phyloP scores from a whole-genome alignment of 1,140 invertebrate species.

The Musca vetustissima region DNA sequence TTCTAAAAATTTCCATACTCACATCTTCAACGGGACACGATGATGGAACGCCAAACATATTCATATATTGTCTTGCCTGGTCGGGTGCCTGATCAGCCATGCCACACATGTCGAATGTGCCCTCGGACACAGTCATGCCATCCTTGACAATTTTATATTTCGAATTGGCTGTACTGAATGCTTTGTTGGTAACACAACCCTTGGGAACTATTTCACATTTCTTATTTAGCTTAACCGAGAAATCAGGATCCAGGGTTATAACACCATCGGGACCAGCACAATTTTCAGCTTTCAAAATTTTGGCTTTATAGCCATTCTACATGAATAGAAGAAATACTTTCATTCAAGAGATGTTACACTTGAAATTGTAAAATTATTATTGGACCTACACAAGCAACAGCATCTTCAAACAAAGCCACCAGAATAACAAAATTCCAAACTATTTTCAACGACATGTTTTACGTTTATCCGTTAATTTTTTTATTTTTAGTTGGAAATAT shows the following conservation, averaged over 20 bases:
- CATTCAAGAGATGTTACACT: no score
- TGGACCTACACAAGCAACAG: no score
- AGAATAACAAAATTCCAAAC: no score
- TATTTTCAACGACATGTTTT: no score
- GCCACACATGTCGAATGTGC: constrained; percentile 47
- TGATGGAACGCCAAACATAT: constrained; percentile 47
- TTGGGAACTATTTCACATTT: constrained; percentile 50
- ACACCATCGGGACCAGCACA: constrained; percentile 45
- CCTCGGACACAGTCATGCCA: constrained; percentile 49
- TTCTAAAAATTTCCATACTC: background rate
- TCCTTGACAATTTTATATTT: constrained; percentile 50
- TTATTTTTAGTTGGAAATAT: no score
- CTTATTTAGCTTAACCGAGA: constrained; percentile 48
- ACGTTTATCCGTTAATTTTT: no score
- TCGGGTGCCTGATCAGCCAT: constrained; percentile 38
- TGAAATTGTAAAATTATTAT: no score
- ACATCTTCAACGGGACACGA: constrained; percentile 43
- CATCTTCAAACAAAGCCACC: no score
- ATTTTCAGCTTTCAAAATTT: constrained; percentile 48
- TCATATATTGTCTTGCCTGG: constrained; percentile 49
- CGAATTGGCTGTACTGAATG: constrained; percentile 42
- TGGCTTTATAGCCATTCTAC: constrained; percentile 44
- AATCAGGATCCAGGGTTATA: constrained; percentile 39
- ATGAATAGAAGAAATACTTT: no score
- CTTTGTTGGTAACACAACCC: constrained; percentile 46